Conservation (phyloP, 2,113 vertebrate genomes). For the Petroica traversi region DNA sequence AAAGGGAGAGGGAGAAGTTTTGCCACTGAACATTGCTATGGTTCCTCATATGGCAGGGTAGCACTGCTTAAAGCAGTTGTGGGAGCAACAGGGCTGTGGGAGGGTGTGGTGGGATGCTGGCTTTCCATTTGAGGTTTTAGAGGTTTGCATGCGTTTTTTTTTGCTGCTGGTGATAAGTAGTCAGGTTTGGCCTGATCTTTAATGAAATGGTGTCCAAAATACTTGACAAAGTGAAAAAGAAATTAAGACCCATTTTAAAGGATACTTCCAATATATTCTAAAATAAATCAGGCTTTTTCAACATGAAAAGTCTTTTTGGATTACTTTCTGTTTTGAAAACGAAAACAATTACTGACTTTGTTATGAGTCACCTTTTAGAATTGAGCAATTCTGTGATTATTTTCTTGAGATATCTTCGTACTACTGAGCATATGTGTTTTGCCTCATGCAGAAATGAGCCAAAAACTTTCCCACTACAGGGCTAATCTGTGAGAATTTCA, state of each 20-base stretch:
- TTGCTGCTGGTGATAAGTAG: neutral
- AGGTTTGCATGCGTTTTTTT: neutral
- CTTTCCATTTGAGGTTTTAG: neutral
- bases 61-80: accelerated
- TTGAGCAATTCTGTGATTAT: neutral
- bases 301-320: neutral
- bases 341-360: neutral
- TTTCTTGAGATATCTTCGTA: neutral
- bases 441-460: neutral
- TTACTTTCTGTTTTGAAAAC: neutral
- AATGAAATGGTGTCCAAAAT: neutral
- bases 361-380: neutral
- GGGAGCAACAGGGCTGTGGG: neutral
- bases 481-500: neutral
- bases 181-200: neutral
- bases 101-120: neutral
- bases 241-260: neutral
- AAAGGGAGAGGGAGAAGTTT: neutral
- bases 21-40: accelerated
- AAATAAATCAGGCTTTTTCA: neutral
- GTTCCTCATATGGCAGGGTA: accelerated
- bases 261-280: neutral
- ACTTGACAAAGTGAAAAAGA: neutral
- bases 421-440: neutral
- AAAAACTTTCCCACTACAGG: neutral